Evolutionary conservation across 1,140 invertebrate species (phyloP), one percentile per base, ranked within the genome.

Genomic region (Drosophila albomicans): DNA sequence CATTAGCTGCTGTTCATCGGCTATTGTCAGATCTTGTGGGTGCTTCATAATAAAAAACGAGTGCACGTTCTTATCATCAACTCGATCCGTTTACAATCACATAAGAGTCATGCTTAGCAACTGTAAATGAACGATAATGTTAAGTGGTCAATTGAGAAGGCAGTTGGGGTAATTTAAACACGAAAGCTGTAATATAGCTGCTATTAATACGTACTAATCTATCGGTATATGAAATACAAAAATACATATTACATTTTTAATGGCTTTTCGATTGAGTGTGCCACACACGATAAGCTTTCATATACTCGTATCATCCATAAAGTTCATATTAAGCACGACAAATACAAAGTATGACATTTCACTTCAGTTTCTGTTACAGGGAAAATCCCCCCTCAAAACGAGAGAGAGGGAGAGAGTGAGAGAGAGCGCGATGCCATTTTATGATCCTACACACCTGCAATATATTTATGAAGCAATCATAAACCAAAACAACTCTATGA

Each of bases 1-100:
- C 84, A 87, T 75, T 48, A 84, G 84, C 77, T 88, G 80, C 48
- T 88, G 84, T 57, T 69, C 84, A 57, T 88, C 63, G 48, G 51
- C 25, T 13, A 72, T 67, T 52, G 43, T 78, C 52, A 84, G 49
- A 78, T 87, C 84, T 70, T 87, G 84, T n/a, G 84, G 85, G 61
- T 88, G 84, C 67, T 87, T 87, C 84, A 87, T 87, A 48, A 49
- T 86, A 58, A 30, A 35, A 57, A 57, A 57, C 15, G 20, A 46
- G n/a, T 41, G 30, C 25, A 56, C 35, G 41, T 66, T 49, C 52
- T 51, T 58, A 70, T 70, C 72, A 35, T 32, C 35, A 43, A 10
- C n/a, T 41, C 15, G 35, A n/a, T 11, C 41, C 41, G 46, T 63
- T 62, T 58, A 82, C 82, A 77, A 67, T 82, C 79, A 51, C 51